A percentile compares a stretch with the other conserved stretches of the same genome.
phyloP scores from a whole-genome alignment of 2,113 vertebrate genomes.

The Mirza zaza region DNA sequence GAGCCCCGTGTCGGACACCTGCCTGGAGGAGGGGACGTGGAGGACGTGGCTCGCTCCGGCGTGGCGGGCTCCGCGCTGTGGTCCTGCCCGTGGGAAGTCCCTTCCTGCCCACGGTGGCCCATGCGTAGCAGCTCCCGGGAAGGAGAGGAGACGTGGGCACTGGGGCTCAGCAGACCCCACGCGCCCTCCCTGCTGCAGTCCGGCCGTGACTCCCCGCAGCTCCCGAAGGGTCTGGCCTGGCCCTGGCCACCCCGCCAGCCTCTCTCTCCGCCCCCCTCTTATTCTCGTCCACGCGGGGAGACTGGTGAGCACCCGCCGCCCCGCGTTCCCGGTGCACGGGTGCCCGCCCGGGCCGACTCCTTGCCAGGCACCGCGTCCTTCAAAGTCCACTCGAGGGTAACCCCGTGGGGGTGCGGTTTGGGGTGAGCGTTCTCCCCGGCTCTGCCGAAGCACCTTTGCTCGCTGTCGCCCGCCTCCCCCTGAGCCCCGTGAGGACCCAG shows the following conservation, averaged over 20 bases:
- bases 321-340: neutral
- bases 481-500: neutral
- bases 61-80: neutral
- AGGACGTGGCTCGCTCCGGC: neutral
- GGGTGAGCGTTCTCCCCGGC: neutral
- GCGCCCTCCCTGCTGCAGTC: neutral
- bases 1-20: neutral
- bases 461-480: rapidly evolving
- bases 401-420: rapidly evolving
- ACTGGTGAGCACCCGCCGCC: neutral
- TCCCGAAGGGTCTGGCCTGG: neutral
- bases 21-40: neutral
- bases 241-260: neutral
- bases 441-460: neutral
- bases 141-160: neutral
- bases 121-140: neutral
- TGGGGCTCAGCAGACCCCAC: neutral
- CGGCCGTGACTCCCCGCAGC: neutral
- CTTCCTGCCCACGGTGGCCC: neutral
- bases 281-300: neutral
- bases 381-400: rapidly evolving
- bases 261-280: neutral
- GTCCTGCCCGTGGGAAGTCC: neutral
- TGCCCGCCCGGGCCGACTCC: rapidly evolving
- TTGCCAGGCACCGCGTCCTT: neutral